phyloP scores from a whole-genome alignment of 1,140 invertebrate genomes.

The Aphaenogaster rudis region DNA sequence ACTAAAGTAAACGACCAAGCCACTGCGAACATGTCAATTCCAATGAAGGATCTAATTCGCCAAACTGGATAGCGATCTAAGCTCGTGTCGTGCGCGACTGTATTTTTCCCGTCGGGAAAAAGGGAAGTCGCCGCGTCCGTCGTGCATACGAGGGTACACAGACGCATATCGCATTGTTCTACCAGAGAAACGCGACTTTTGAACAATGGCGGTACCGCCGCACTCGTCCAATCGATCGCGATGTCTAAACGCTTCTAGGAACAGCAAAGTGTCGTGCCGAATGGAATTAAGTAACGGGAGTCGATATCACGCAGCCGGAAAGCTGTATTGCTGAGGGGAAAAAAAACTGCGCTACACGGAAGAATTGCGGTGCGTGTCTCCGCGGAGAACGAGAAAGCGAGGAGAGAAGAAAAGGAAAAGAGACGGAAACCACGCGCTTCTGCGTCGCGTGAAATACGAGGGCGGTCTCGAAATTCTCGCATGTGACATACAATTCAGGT shows the following conservation, averaged over 20 bases:
- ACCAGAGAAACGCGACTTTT: slow-evolving; percentile 68
- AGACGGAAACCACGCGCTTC: slow-evolving; percentile 49
- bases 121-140: slow-evolving; percentile 7
- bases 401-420: not conserved
- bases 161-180: slow-evolving; percentile 43
- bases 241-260: slow-evolving; percentile 75
- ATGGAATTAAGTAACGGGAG: slow-evolving; percentile 76
- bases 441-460: slow-evolving; percentile 58
- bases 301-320: slow-evolving; percentile 63
- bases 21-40: slow-evolving; percentile 53
- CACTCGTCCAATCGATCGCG: slow-evolving; percentile 70
- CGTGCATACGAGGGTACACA: slow-evolving; percentile 48
- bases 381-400: slow-evolving; percentile 41
- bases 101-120: slow-evolving; percentile 41
- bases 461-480: slow-evolving; percentile 59
- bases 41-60: slow-evolving; percentile 61
- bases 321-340: slow-evolving; percentile 29
- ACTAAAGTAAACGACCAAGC: slow-evolving; percentile 22
- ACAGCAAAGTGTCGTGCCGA: slow-evolving; percentile 74
- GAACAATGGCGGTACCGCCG: slow-evolving; percentile 54
- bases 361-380: slow-evolving; percentile 71
- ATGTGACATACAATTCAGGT: slow-evolving; percentile 35
- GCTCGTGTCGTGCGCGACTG: slow-evolving; percentile 36
- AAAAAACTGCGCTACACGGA: slow-evolving; percentile 45
- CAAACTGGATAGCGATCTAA: slow-evolving; percentile 58